Base-by-base conservation (phyloP, 92 coral and sea anemone species). In the Bergia sp. region DNA sequence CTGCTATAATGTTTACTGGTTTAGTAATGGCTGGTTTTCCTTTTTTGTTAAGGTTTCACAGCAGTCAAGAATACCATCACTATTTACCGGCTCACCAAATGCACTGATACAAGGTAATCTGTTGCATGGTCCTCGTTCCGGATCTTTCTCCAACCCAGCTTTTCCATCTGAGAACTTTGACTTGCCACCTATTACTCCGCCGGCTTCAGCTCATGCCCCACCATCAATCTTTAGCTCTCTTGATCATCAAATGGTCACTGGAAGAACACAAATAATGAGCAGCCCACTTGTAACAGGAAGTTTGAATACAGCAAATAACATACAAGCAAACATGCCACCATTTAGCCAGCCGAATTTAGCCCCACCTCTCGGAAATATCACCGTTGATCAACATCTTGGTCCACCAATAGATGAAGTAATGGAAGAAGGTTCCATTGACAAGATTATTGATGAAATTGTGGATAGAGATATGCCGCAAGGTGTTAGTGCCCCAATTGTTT, bases 121-220 rank as follows among this genome's bases (percentile, higher is more conserved):
- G n/a, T 86, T 80, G 57, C 86, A 76, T 4, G 85, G 47, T 15
- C 86, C 81, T 50, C 85, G 93, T 15, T 85, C 92, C 67, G 91
- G 93, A 5, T 80, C 97, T n/a, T 95, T 90, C 55, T 89, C 93
- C 3, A 83, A 93, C 39, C 98, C 98, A 5, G 75, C 98, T 0
- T 97, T 97, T 80, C 99, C 99, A 12, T 97, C 98, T 2, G 97
- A 96, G 76, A 96, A 93, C 89, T 94, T 97, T 89, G 95, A 97
- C 74, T 88, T 97, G 38, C 99, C 99, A 7, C 94, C 99, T 7
- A 92, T 97, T 11, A 90, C 91, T 7, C 93, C 98, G 65, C 93
- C 95, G 10, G 86, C 90, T 61, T 90, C 97, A 58, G 65, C 91
- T 10, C 58, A 53, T 39, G 71, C 85, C 20, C 73, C 91, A 18